These are phyloP conservation scores for Therioaphis trifolii DNA, from an alignment of 2,888 invertebrate species.

Conservation along the genomic window DNA sequence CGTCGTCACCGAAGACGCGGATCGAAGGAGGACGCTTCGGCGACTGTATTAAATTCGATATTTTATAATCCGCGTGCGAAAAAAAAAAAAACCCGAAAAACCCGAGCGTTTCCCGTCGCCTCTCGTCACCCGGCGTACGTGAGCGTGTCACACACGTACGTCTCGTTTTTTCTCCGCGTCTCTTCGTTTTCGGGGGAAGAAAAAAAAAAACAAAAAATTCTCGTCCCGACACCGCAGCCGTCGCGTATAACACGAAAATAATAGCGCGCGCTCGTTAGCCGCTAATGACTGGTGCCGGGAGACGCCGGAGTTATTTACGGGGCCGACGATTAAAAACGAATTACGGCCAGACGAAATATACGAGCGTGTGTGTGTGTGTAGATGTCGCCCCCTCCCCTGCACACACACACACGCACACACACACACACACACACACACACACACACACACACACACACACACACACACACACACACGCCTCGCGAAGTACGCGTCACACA, in stretches of 20 bases:
- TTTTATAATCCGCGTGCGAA: too few relatives aligned
- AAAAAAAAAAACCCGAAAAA: too few relatives aligned
- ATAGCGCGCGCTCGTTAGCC: constrained; percentile 27
- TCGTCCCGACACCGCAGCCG: neutral
- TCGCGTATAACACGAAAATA: constrained; percentile 7
- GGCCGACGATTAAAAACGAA: constrained; percentile 49
- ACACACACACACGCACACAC: neutral
- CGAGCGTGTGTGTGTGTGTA: too few relatives aligned
- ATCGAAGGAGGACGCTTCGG: too few relatives aligned
- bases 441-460: neutral
- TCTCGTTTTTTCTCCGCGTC: neutral
- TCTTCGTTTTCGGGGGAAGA: too few relatives aligned
- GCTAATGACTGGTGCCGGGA: neutral
- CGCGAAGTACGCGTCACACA: too few relatives aligned
- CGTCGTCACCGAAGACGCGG: too few relatives aligned
- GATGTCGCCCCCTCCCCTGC: too few relatives aligned
- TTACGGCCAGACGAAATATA: constrained; percentile 30
- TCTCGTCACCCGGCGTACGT: too few relatives aligned
- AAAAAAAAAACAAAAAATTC: neutral
- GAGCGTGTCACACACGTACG: too few relatives aligned
- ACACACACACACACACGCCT: neutral
- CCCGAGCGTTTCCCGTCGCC: neutral
- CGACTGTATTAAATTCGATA: too few relatives aligned
- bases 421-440: neutral
- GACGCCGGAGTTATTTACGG: constrained; percentile 18